A percentile compares a stretch with the other conserved stretches of the same genome.
phyloP scores from a whole-genome alignment of 2,888 invertebrate genomes.

The Heterodera filipjevi region DNA sequence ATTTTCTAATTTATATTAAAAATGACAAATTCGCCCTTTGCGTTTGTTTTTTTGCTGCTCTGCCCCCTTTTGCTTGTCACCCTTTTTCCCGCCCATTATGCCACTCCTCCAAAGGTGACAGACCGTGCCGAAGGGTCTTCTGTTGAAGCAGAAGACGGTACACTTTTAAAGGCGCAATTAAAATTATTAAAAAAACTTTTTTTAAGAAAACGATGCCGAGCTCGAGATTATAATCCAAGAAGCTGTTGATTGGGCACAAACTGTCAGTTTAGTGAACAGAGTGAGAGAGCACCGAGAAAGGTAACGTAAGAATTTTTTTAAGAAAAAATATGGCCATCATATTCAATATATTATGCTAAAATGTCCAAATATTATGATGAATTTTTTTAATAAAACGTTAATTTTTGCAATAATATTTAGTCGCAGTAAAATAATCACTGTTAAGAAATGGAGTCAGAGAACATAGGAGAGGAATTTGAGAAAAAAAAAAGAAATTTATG shows the following conservation, averaged over 20 bases:
- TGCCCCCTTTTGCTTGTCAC: not conserved
- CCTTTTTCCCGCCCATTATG: not conserved
- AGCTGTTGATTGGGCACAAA: conserved; percentile 59
- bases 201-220: not conserved
- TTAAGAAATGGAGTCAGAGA: too few relatives aligned
- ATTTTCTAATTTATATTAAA: not conserved
- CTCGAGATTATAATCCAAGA: conserved; percentile 44
- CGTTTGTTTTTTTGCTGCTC: not conserved
- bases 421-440: too few relatives aligned
- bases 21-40: not conserved
- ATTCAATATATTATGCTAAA: too few relatives aligned
- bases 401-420: too few relatives aligned
- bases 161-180: not conserved
- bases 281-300: conserved; percentile 44
- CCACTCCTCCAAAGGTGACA: not conserved
- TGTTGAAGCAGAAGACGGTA: not conserved
- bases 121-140: not conserved
- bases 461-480: too few relatives aligned
- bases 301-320: conserved; percentile 21
- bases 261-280: conserved; percentile 55
- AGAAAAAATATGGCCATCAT: too few relatives aligned
- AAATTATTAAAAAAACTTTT: not conserved
- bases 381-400: too few relatives aligned
- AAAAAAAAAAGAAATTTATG: too few relatives aligned
- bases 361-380: too few relatives aligned